These are phyloP conservation scores for Nycteola revayana DNA, from an alignment of 2,888 invertebrate genomes.

Conservation along the genomic window DNA sequence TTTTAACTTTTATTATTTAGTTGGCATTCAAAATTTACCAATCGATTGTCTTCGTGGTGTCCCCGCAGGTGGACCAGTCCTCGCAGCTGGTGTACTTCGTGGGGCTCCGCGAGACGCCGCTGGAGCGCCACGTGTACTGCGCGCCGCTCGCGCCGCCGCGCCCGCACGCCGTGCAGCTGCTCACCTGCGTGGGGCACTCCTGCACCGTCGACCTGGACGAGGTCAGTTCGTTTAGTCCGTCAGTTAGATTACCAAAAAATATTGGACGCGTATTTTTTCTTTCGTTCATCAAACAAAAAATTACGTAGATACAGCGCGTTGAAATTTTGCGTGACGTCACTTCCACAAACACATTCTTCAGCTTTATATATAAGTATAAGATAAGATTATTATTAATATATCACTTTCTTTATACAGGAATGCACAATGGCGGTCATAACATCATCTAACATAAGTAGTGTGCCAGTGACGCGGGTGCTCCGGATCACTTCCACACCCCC, in stretches of 20 bases:
- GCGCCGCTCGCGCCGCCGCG: slow-evolving; percentile 83
- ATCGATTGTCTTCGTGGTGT: too few species aligned
- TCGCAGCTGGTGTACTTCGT: slow-evolving; percentile 94
- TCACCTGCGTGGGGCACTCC: slow-evolving; percentile 92
- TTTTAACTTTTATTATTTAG: too few species aligned
- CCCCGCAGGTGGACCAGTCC: slow-evolving; percentile 84
- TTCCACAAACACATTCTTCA: too few species aligned
- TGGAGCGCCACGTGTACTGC: slow-evolving; percentile 96
- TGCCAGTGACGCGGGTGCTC: slow-evolving; percentile 90
- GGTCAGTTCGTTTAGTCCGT: slow-evolving; percentile 59
- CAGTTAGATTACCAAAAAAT: too few species aligned
- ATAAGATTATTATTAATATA: neutral
- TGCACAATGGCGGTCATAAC: slow-evolving; percentile 91
- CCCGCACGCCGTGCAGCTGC: slow-evolving; percentile 87
- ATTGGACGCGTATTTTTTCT: too few species aligned
- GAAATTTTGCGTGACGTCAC: too few species aligned
- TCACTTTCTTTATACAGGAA: slow-evolving; percentile 79
- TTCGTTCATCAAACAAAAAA: too few species aligned
- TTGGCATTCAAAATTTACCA: too few species aligned
- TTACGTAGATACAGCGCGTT: too few species aligned
- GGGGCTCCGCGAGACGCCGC: slow-evolving; percentile 93
- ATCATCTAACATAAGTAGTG: slow-evolving; percentile 90
- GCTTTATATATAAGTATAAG: too few species aligned
- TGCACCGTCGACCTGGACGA: slow-evolving; percentile 91
- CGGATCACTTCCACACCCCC: slow-evolving; percentile 91